A percentile compares a stretch with the other conserved stretches of the same genome.
Evolutionary conservation across 2,113 vertebrate species (phyloP).

Genomic region (Mesocricetus auratus): DNA sequence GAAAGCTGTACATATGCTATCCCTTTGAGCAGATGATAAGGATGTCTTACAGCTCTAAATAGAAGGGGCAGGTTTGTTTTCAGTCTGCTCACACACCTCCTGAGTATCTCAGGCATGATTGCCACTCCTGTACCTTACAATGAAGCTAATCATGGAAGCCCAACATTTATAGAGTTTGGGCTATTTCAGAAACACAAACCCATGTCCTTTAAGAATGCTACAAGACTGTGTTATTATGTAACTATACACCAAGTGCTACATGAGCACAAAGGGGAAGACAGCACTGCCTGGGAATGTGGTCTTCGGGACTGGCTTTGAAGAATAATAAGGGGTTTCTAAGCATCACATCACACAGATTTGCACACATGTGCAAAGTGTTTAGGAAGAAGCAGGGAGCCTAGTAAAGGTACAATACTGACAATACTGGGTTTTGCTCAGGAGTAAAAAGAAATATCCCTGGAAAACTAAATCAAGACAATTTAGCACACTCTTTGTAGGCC

Average conservation of each 20-base stretch:
- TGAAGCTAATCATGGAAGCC: neutral
- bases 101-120: neutral
- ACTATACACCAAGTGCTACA: neutral
- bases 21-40: neutral
- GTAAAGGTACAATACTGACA: neutral
- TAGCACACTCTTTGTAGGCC: neutral
- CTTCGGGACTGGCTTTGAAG: neutral
- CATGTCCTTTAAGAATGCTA: neutral
- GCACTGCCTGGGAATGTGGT: neutral
- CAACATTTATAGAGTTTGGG: neutral
- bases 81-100: neutral
- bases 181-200: neutral
- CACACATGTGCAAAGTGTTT: neutral
- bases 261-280: neutral
- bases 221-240: neutral
- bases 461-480: neutral
- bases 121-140: neutral
- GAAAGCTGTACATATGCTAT: neutral
- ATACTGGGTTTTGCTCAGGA: neutral
- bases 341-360: neutral
- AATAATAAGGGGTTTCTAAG: neutral
- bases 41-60: neutral
- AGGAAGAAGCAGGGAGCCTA: neutral
- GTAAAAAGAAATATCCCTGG: slow-evolving; percentile 1
- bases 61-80: neutral